phyloP scores from a whole-genome alignment of 2,113 vertebrate genomes.

The Coturnix japonica region DNA sequence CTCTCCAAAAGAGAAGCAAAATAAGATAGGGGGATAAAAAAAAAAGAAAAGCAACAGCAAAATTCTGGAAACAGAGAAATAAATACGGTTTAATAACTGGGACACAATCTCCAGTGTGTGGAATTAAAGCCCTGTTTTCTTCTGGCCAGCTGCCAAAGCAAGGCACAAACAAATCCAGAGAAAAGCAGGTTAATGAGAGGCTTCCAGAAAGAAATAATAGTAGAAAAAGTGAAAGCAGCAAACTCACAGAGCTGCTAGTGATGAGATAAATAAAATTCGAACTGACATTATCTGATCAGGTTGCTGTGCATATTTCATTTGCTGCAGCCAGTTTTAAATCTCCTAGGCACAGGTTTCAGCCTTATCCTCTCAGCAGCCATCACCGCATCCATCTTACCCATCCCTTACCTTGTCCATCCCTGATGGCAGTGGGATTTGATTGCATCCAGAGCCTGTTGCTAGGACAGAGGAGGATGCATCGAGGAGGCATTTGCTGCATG shows the following conservation, averaged over 20 bases:
- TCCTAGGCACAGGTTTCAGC: background rate
- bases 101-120: constrained; percentile 11
- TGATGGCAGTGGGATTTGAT: constrained; percentile 6
- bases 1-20: background rate
- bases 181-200: constrained; percentile 71
- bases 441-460: constrained; percentile 33
- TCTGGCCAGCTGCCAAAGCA: constrained; percentile 53
- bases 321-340: background rate
- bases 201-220: background rate
- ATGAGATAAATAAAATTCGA: constrained; percentile 59
- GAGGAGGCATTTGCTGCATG: background rate
- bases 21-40: background rate
- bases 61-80: constrained; percentile 26
- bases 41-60: background rate
- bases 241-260: background rate
- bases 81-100: constrained; percentile 57
- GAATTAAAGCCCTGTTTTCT: constrained; percentile 46
- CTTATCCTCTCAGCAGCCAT: constrained; percentile 33
- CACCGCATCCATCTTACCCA: constrained; percentile 3
- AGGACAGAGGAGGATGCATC: background rate
- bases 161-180: constrained; percentile 48
- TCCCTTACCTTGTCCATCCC: constrained; percentile 28
- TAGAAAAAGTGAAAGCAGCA: background rate
- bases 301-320: constrained; percentile 31
- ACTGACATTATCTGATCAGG: constrained; percentile 35